A percentile compares a stretch with the other conserved stretches of the same genome.
phyloP scores from a whole-genome alignment of 2,888 invertebrate species.

The Phytoseiulus persimilis region DNA sequence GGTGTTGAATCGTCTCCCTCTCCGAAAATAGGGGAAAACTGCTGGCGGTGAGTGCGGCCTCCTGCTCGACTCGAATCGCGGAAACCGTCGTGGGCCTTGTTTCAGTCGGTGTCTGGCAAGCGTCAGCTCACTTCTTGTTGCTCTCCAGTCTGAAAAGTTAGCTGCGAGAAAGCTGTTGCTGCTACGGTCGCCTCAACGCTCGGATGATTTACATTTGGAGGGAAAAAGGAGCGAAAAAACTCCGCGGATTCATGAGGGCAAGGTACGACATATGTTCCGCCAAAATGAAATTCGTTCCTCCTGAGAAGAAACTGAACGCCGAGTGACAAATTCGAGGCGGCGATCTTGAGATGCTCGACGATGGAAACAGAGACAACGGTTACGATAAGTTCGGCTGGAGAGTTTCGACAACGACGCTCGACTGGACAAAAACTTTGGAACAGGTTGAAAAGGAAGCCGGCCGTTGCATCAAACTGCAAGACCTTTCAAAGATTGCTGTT shows the following conservation, averaged over 20 bases:
- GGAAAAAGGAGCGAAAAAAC: background rate
- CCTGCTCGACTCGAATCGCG: background rate
- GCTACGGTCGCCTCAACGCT: too few relatives aligned
- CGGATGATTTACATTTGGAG: background rate
- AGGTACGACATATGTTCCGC: background rate
- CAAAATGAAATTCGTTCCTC: background rate
- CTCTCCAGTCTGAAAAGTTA: slow-evolving; percentile 5
- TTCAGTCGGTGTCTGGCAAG: background rate
- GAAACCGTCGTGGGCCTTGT: background rate
- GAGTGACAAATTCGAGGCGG: background rate
- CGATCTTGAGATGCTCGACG: background rate
- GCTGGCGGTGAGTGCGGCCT: background rate
- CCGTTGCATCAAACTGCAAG: too few relatives aligned
- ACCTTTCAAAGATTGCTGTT: too few relatives aligned
- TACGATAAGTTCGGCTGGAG: background rate
- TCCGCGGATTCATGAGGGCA: background rate
- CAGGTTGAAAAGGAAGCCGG: background rate
- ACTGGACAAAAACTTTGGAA: background rate
- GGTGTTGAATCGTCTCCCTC: background rate
- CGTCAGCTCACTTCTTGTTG: background rate
- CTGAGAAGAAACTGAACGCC: background rate
- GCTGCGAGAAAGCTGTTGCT: background rate
- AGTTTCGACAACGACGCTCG: background rate
- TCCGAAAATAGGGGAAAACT: background rate
- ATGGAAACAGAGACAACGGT: background rate